Percentiles rank a stretch among this genome's conserved stretches.
Evolutionary conservation across 2,888 invertebrate genomes (phyloP).

Genomic region (Xiphydria camelus): DNA sequence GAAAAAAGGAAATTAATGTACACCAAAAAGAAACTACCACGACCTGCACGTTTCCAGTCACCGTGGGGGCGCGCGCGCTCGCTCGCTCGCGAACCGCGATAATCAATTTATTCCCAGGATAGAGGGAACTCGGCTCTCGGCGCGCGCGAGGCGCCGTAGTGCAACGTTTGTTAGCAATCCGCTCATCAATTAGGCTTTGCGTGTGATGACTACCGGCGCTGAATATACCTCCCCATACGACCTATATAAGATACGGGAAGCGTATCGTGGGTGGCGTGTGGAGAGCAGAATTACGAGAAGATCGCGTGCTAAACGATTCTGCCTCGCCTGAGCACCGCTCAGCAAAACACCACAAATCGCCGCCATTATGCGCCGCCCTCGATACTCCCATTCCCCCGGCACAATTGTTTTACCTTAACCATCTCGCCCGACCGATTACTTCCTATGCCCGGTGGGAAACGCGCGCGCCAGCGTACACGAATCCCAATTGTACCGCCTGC

Average conservation of each 20-base stretch:
- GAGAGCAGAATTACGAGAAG: constrained; percentile 50
- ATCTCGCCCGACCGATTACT: neutral
- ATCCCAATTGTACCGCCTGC: too few species aligned
- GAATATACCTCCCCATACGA: too few species aligned
- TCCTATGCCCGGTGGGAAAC: too few species aligned
- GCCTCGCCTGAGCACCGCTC: constrained; percentile 29
- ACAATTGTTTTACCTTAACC: constrained; percentile 14
- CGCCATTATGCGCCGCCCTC: constrained; percentile 28
- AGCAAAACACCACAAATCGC: constrained; percentile 40
- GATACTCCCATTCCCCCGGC: constrained; percentile 6
- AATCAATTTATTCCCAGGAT: constrained; percentile 30
- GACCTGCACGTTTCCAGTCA: too few species aligned
- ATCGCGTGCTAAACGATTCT: constrained; percentile 55
- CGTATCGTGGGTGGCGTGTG: constrained; percentile 8
- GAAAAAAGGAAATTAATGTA: too few species aligned
- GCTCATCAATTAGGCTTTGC: constrained; percentile 36
- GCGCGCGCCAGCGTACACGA: too few species aligned
- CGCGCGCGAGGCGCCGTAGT: constrained; percentile 17
- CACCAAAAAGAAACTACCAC: too few species aligned
- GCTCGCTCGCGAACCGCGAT: too few species aligned
- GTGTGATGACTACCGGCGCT: constrained; percentile 31
- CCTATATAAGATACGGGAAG: neutral
- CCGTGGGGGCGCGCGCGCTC: too few species aligned
- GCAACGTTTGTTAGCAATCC: constrained; percentile 38
- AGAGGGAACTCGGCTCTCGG: too few species aligned